Evolutionary conservation across 2,797 vertebrate species (phyloP).

Genomic region (Smutsia temminckii): DNA sequence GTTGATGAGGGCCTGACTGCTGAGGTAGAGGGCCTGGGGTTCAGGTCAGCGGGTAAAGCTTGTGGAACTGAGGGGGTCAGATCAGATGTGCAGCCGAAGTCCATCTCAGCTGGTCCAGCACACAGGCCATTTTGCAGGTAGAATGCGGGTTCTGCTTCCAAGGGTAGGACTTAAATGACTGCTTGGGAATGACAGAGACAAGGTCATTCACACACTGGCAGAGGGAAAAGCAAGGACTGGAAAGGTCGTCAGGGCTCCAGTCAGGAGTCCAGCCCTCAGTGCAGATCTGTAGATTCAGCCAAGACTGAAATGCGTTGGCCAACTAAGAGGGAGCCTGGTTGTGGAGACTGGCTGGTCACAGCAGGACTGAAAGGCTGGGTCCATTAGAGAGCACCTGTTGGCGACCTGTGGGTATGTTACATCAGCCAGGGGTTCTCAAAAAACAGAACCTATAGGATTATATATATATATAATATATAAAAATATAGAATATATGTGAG

Average conservation of each 20-base stretch:
- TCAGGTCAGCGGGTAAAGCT: neutral
- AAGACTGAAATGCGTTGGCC: neutral
- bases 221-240: neutral
- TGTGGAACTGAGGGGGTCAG: neutral
- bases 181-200: neutral
- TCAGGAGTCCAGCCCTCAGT: neutral
- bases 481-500: no score
- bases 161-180: neutral
- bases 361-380: no score
- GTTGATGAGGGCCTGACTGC: neutral
- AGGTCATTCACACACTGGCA: neutral
- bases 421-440: neutral
- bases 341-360: neutral
- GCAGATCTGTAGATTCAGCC: neutral
- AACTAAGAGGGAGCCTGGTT: neutral
- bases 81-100: neutral
- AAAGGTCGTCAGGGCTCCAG: neutral
- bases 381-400: neutral
- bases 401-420: neutral
- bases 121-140: neutral
- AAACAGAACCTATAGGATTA: neutral
- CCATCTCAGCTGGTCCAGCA: neutral
- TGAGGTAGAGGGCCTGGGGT: neutral
- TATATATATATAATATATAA: no score
- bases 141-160: neutral